These are phyloP conservation scores for Empis livida DNA, from an alignment of 2,888 invertebrate species.

Conservation along the genomic window DNA sequence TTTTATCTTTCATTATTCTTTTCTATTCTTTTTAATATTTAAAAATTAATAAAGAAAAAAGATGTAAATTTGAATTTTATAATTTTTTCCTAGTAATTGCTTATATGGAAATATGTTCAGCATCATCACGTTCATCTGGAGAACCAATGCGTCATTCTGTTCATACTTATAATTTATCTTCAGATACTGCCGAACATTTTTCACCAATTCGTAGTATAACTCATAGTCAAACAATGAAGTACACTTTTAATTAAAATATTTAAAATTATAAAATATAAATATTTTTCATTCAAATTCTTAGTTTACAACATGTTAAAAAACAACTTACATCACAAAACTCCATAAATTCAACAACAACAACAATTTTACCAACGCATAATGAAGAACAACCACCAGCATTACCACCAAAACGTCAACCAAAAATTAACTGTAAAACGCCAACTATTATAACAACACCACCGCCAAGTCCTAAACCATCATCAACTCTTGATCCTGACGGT, in stretches of 20 bases:
- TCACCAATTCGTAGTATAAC: constrained; percentile 30
- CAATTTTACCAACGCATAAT: constrained; percentile 13
- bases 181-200: constrained; percentile 27
- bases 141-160: constrained; percentile 80
- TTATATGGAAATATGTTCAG: constrained; percentile 92
- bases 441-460: constrained; percentile 38
- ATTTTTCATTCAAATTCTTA: constrained; percentile 7
- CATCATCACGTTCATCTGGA: constrained; percentile 55
- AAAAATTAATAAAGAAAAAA: background rate
- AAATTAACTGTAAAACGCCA: constrained; percentile 35
- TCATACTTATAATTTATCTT: constrained; percentile 53
- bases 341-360: constrained; percentile 10
- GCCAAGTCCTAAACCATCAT: constrained; percentile 31
- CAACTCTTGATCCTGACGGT: constrained; percentile 10
- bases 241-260: constrained; percentile 14
- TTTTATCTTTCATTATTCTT: background rate
- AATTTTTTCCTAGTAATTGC: constrained; percentile 63
- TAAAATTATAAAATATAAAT: background rate
- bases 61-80: background rate
- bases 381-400: constrained; percentile 43
- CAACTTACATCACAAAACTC: constrained; percentile 7
- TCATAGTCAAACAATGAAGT: constrained; percentile 37
- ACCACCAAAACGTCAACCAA: constrained; percentile 46
- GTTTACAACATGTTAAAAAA: constrained; percentile 13
- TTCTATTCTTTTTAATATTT: no score